phyloP scores from a whole-genome alignment of 2,797 vertebrate genomes.

The Columba guinea region DNA sequence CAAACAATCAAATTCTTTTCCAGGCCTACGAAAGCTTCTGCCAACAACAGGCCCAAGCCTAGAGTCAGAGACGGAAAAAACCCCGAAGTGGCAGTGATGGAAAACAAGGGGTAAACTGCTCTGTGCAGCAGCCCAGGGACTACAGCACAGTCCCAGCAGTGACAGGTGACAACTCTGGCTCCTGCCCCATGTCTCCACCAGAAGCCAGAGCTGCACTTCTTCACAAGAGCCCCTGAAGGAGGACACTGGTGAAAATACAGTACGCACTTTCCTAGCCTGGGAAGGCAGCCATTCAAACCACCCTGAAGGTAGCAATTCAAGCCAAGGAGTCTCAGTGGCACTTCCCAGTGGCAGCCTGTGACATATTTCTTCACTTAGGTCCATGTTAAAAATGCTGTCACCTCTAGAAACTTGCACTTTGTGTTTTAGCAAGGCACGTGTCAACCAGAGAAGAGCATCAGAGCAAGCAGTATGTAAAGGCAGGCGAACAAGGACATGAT shows the following conservation, averaged over 20 bases:
- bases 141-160: background rate
- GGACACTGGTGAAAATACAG: background rate
- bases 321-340: background rate
- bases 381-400: background rate
- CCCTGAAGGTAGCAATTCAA: background rate
- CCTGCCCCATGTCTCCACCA: background rate
- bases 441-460: background rate
- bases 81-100: background rate
- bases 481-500: background rate
- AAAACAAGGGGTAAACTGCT: background rate
- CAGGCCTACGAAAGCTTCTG: background rate
- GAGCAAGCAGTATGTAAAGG: background rate
- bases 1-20: background rate
- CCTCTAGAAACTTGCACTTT: background rate
- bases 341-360: background rate
- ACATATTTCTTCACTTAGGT: background rate
- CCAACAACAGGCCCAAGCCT: background rate
- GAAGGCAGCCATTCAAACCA: background rate
- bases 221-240: background rate
- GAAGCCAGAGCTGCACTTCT: background rate
- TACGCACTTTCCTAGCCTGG: background rate
- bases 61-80: background rate
- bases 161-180: background rate
- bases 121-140: background rate
- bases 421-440: background rate